Base-by-base conservation (phyloP, 2,113 vertebrate genomes). In the Clarias macrocephalus region DNA sequence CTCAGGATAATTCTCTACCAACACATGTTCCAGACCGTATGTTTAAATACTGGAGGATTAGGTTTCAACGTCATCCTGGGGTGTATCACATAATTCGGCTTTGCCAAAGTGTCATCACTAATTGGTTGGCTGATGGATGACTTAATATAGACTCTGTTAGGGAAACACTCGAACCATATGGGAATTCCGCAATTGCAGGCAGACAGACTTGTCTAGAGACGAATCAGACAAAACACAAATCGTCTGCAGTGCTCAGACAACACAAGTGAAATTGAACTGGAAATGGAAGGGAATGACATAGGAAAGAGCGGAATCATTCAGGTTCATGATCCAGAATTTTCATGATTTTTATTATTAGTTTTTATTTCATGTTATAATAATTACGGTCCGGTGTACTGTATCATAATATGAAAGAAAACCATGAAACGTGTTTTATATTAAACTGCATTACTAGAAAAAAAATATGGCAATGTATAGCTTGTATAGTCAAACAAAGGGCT, bases 121-220 rank as follows among this genome's bases (percentile, higher is more conserved):
- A 86, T 89, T 84, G 70, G 63, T 37, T 28, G 76, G 62, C 76
- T 81, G 82, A 80, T 87, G 56, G 57, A 87, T 87, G 19, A 87
- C 88, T 87, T 75, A 86, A 86, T 88, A 33, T 72, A 77, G 72
- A 25, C 23, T 68, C 48, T 77, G 68, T 87, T 59, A 42, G 70
- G 73, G 28, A 83, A 77, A 82, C 28, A 19, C 59, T 72, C 48
- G 23, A 48, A 72, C 79, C 86, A 82, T 68, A 79, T 80, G 37
- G 65, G 33, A 88, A 37, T 54, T 68, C 28, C 52, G 68, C 62
- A 80, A 84, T 84, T 70, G 60, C 54, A 80, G 84, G 84, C 75
- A 86, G 85, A 42, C 62, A 86, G 72, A 70, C 60, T 68, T 80
- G 62, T 80, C 76, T 80, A 80, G 12, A 42, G 63, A 80, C 85